Evolutionary conservation across 2,888 invertebrate species (phyloP), one percentile per base, ranked within the genome.

Genomic region (Sesia apiformis): DNA sequence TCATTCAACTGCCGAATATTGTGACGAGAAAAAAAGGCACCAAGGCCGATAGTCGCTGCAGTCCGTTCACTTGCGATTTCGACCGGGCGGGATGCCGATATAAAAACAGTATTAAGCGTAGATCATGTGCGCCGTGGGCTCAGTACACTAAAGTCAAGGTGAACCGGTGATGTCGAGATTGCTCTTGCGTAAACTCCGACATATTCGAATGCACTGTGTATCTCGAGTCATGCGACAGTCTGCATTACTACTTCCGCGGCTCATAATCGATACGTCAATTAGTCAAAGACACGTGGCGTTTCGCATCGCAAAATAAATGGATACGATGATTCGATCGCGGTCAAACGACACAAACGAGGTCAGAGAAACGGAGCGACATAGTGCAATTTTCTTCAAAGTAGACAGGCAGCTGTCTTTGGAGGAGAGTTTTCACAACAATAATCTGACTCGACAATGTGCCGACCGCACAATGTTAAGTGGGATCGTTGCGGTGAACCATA

Each of bases 31-130:
- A 81, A 60, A 81, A 81, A 76, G 69, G 69, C 73, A 72, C 56
- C 81, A 83, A 84, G 85, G 85, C 74, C 79, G 77, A 59, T 57
- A 59, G 64, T 64, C 69, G 62, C 65, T 81, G 83, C 84, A 79
- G 77, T 70, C 84, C 84, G 81, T 81, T 86, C 84, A 86, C 86
- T 86, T 84, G 74, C 84, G 81, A 76, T 86, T 82, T 85, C 84
- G 73, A 72, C 69, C 66, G 64, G 69, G 67, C 62, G 67, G 49
- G 72, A 68, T 72, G 70, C 63, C 64, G 66, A 67, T 68, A 73
- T 63, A 66, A 66, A 72, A 70, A 75, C 71, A 68, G 63, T 63
- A 60, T 58, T 60, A 59, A 57, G 52, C 39, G 49, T 38, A 51
- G 51, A 40, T 40, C 42, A 54, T 41, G 53, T 51, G 51, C 42